A percentile compares a stretch with the other conserved stretches of the same genome.
Conservation (phyloP, 1,140 invertebrate genomes). For the Globodera rostochiensis region DNA sequence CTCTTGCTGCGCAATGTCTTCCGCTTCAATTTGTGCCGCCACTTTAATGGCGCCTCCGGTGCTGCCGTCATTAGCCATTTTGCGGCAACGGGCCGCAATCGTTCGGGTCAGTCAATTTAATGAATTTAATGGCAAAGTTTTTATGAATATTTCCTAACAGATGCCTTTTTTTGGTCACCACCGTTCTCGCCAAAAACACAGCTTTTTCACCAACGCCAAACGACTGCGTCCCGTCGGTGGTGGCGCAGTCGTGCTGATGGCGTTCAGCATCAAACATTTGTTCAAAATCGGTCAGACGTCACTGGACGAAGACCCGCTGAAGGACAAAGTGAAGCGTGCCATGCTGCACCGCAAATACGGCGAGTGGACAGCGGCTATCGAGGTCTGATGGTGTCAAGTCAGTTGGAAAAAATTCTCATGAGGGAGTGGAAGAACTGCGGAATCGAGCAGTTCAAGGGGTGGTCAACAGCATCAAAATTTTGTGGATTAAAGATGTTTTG, state of each 20-base stretch:
- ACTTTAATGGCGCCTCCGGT: not conserved
- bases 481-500: too few relatives aligned
- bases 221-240: not conserved
- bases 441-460: too few relatives aligned
- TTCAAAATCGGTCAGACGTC: constrained; percentile 10
- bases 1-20: too few relatives aligned
- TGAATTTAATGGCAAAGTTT: too few relatives aligned
- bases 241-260: constrained; percentile 12
- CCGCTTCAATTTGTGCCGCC: not conserved
- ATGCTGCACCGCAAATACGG: constrained; percentile 60
- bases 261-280: constrained; percentile 6
- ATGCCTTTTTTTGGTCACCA: not conserved
- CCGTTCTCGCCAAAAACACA: not conserved
- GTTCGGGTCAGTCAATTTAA: not conserved
- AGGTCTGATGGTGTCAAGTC: constrained; percentile 23
- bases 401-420: too few relatives aligned
- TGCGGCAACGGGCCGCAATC: not conserved
- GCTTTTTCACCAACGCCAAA: too few relatives aligned
- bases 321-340: constrained; percentile 65
- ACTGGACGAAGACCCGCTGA: constrained; percentile 62
- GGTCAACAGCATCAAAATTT: too few relatives aligned
- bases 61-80: not conserved
- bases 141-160: not conserved
- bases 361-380: constrained; percentile 55
- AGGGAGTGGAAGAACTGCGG: too few relatives aligned